These are phyloP conservation scores for Rhorus exstirpatorius DNA, from an alignment of 2,888 invertebrate genomes.

Conservation along the genomic window DNA sequence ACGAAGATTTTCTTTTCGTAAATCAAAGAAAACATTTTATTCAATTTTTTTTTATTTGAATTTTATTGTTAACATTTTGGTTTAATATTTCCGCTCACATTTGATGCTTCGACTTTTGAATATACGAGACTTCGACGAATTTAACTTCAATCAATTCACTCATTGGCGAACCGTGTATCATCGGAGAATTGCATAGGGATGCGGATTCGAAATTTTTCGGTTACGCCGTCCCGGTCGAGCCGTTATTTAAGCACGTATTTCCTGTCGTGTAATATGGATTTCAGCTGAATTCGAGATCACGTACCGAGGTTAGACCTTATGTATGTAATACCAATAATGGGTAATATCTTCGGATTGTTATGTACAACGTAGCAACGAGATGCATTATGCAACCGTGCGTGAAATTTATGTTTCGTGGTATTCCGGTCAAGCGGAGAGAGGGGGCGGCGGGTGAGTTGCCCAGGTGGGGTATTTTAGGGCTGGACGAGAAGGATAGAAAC, in stretches of 20 bases:
- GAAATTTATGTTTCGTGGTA: constrained; percentile 66
- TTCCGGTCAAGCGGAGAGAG: constrained; percentile 36
- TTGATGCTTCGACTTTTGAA: too few species aligned
- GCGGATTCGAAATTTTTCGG: neutral
- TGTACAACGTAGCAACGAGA: constrained; percentile 43
- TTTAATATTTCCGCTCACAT: too few species aligned
- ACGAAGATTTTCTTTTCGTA: neutral
- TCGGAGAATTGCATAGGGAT: neutral
- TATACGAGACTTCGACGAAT: too few species aligned
- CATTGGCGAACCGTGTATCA: neutral
- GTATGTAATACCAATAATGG: constrained; percentile 63
- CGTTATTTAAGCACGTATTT: constrained; percentile 24
- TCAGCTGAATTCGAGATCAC: constrained; percentile 53
- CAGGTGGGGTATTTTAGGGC: constrained; percentile 40
- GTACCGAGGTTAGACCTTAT: constrained; percentile 19
- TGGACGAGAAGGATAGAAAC: constrained; percentile 32
- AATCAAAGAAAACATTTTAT: neutral
- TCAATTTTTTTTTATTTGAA: neutral
- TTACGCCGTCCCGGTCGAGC: neutral
- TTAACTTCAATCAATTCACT: neutral
- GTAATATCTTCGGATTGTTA: constrained; percentile 58
- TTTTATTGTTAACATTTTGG: neutral
- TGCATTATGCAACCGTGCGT: constrained; percentile 68
- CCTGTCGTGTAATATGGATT: constrained; percentile 38
- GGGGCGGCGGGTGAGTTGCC: constrained; percentile 25